phyloP scores from a whole-genome alignment of 2,888 invertebrate species.

The Phengaris arion region DNA sequence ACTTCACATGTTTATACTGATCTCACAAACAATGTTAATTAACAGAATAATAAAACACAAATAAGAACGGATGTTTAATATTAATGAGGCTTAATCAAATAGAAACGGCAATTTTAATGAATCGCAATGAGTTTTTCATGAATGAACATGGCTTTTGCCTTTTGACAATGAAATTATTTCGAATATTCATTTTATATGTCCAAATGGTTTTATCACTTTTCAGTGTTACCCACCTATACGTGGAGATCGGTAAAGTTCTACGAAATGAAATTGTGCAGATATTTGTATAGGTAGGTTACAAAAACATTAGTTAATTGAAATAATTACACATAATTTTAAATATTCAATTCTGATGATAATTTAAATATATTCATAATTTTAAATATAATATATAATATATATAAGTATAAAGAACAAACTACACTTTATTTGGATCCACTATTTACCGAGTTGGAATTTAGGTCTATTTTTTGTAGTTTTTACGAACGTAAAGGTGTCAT shows the following conservation, averaged over 20 bases:
- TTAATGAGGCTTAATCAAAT: conserved; percentile 33
- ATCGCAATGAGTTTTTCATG: conserved; percentile 30
- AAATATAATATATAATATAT: too few species aligned
- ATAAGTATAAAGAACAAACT: too few species aligned
- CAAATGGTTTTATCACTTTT: neutral
- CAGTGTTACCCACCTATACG: neutral
- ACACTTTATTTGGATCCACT: neutral
- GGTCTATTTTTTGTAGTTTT: conserved; percentile 13
- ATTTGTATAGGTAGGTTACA: too few species aligned
- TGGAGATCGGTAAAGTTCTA: too few species aligned
- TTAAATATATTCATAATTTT: too few species aligned
- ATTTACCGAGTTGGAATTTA: neutral
- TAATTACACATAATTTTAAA: too few species aligned
- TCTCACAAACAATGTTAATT: conserved; percentile 40
- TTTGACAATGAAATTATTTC: conserved; percentile 28
- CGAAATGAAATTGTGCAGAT: too few species aligned
- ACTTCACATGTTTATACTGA: conserved; percentile 35
- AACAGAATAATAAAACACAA: conserved; percentile 39
- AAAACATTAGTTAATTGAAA: too few species aligned
- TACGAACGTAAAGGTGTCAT: conserved; percentile 19
- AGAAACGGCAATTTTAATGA: conserved; percentile 31
- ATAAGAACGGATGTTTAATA: conserved; percentile 36
- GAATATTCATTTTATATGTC: conserved; percentile 16
- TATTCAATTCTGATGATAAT: too few species aligned
- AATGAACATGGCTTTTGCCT: conserved; percentile 23